Evolutionary conservation across 2,113 vertebrate genomes (phyloP), one percentile per base, ranked within the genome.

Genomic region (Pseudois nayaur): DNA sequence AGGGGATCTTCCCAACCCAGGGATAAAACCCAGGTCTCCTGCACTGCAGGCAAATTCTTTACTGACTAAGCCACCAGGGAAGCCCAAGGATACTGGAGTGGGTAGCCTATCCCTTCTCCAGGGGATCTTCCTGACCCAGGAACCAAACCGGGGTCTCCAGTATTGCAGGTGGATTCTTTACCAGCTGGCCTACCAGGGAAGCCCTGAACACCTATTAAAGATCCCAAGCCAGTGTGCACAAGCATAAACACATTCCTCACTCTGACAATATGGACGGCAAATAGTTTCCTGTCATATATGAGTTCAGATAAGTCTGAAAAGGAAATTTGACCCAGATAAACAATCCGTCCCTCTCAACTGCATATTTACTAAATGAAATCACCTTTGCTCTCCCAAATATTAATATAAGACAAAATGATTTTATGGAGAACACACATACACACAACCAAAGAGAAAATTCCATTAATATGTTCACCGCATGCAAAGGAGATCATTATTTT

Each of bases 271-370:
- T 11, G 17, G 8, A 76, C 45, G 96, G 71, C 2, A 78, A 83
- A 79, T 6, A 55, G 6, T 50, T 95, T 95, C 45, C 60, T 91
- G 91, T 96, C 57, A 17, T 43, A 91, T 54, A 88, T 57, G 43
- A 84, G 88, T 95, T 92, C 91, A 94, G 48, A 55, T 83, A 13
- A 84, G 11, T 50, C 76, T 76, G 12, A 93, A 95, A 88, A 89
- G 43, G 82, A 92, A 91, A 40, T 36, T 50, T 60, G 71, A 81
- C n/a, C 60, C 21, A 71, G 27, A 84, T n/a, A 25, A 94, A 96
- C 16, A 87, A 45, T 36, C 21, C 8, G 0, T 94, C 76, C 33
- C 33, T 87, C 57, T 31, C 4, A 43, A 36, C 2, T 87, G 2
- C 9, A 62, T 15, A 45, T 17, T 84, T 88, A 92, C n/a, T 92